Evolutionary conservation across 1,140 invertebrate species (phyloP).

Genomic region (Pomacea maculata): DNA sequence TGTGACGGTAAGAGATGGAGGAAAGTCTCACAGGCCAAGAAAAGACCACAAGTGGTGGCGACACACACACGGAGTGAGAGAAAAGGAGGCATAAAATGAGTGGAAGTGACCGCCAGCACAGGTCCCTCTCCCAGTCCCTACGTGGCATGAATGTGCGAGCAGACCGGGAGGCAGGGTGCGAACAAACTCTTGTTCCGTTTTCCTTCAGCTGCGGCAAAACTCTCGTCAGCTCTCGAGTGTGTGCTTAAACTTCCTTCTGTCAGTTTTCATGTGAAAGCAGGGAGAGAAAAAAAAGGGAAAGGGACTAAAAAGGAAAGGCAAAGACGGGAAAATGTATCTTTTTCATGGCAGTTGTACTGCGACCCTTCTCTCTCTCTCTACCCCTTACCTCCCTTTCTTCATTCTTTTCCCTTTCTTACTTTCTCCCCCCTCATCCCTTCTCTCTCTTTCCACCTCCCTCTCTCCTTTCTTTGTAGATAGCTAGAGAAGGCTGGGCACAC

Average conservation of each 20-base stretch:
- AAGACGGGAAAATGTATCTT: neutral
- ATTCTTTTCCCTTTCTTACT: too few species aligned
- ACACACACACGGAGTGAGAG: too few species aligned
- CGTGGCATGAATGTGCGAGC: too few species aligned
- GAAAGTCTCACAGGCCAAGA: too few species aligned
- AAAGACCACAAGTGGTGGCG: too few species aligned
- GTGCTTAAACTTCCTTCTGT: conserved; percentile 13
- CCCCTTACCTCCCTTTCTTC: neutral
- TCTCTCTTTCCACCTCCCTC: too few species aligned
- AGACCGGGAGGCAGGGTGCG: neutral
- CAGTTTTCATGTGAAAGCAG: conserved; percentile 12
- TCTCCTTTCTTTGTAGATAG: neutral
- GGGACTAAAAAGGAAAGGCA: too few species aligned
- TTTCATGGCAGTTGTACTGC: neutral
- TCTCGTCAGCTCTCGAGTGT: conserved; percentile 2
- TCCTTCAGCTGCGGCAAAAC: neutral
- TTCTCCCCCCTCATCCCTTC: too few species aligned
- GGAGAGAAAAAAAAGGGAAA: neutral
- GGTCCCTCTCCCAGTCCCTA: too few species aligned
- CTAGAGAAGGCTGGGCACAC: conserved; percentile 6
- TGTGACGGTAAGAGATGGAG: too few species aligned
- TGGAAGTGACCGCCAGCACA: too few species aligned
- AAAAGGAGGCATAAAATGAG: too few species aligned
- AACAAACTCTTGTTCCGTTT: conserved; percentile 1
- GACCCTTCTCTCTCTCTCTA: neutral